Percentiles rank a stretch among this genome's conserved stretches.
These are phyloP conservation scores for Eueides isabella DNA, from an alignment of 1,140 invertebrate species.

Conservation along the genomic window DNA sequence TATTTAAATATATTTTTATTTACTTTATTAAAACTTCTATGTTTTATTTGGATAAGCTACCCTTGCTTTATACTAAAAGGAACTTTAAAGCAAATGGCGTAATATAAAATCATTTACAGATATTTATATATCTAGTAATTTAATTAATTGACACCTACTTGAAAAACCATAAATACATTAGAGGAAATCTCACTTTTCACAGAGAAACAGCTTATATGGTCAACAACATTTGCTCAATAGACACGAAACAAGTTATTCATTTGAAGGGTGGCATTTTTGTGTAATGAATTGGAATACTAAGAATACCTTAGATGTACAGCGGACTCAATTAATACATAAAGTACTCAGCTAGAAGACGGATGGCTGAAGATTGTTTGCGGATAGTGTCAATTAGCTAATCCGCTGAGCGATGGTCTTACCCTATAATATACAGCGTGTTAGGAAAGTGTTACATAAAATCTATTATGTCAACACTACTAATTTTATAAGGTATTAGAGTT, in stretches of 20 bases:
- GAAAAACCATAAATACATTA: neutral
- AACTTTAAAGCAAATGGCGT: too few species aligned
- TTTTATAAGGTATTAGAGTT: constrained; percentile 40
- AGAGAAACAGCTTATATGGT: constrained; percentile 16
- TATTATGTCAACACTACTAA: constrained; percentile 38
- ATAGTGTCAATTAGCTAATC: constrained; percentile 49
- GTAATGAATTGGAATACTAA: constrained; percentile 24
- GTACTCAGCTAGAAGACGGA: constrained; percentile 21
- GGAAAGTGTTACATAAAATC: constrained; percentile 51
- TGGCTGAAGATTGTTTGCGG: constrained; percentile 32
- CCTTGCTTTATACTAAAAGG: neutral
- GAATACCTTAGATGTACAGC: neutral
- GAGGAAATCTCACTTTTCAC: neutral
- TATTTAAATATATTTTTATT: too few species aligned
- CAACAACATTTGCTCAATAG: constrained; percentile 14
- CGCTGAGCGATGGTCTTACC: constrained; percentile 39
- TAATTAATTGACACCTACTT: too few species aligned
- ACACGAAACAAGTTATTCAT: neutral
- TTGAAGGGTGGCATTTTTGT: constrained; percentile 21
- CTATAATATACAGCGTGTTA: constrained; percentile 38
- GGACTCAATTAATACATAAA: constrained; percentile 25
- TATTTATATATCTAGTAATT: too few species aligned
- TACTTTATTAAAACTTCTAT: too few species aligned
- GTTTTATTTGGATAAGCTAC: too few species aligned
- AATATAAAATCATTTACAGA: too few species aligned